Conservation (phyloP, 1,140 invertebrate genomes). For the Asobara japonica region DNA sequence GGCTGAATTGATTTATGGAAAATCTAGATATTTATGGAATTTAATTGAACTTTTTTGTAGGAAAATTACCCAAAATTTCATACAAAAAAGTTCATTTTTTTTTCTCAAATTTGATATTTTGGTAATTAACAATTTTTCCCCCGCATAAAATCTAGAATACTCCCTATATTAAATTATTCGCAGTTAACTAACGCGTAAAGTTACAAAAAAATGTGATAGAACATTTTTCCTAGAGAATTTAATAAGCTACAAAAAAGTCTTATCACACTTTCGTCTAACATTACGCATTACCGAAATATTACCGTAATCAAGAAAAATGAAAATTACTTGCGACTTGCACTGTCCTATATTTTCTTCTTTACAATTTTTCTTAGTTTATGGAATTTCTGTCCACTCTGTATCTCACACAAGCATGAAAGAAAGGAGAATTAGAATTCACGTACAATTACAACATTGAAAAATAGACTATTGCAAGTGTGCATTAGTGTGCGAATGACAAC, state of each 20-base stretch:
- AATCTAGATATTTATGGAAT: not conserved
- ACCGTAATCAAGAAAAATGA: too few relatives aligned
- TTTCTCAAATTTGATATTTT: not conserved
- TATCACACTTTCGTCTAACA: not conserved
- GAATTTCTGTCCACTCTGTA: conserved; percentile 14
- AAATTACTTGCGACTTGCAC: too few relatives aligned
- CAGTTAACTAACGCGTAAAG: not conserved
- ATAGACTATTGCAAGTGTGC: conserved; percentile 63
- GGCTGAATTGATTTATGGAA: not conserved
- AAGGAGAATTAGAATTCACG: conserved; percentile 45
- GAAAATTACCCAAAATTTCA: not conserved
- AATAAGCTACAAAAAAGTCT: not conserved
- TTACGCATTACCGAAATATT: not conserved
- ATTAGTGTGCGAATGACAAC: conserved; percentile 49
- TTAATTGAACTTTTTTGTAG: not conserved
- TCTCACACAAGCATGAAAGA: conserved; percentile 22
- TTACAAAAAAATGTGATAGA: not conserved
- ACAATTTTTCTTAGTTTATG: conserved; percentile 10
- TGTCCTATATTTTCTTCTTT: too few relatives aligned
- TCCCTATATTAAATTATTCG: too few relatives aligned
- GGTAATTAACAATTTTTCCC: too few relatives aligned
- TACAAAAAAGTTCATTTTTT: not conserved
- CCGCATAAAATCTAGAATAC: too few relatives aligned
- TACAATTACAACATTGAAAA: conserved; percentile 63
- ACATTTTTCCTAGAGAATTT: not conserved